Conservation (phyloP, 2,113 vertebrate species). For the Rhea americana region DNA sequence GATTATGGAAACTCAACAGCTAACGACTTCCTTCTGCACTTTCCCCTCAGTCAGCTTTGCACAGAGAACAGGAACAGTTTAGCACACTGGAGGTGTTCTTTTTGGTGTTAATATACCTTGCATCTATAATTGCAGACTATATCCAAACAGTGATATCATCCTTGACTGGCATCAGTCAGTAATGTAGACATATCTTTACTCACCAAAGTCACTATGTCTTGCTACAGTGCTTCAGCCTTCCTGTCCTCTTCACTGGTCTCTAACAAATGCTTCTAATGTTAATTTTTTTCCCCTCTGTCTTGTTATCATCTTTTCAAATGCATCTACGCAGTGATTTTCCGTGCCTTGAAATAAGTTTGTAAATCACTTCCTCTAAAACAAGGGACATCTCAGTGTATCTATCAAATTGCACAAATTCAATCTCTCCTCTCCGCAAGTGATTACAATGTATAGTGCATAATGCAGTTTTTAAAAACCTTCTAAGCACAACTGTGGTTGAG, state of each 20-base stretch:
- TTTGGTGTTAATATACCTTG: background rate
- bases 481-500: background rate
- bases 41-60: background rate
- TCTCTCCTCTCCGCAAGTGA: background rate
- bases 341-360: background rate
- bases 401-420: background rate
- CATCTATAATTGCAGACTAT: background rate
- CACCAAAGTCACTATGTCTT: background rate
- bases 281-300: background rate
- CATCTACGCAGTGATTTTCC: background rate
- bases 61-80: background rate
- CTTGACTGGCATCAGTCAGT: background rate
- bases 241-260: background rate
- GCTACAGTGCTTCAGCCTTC: background rate
- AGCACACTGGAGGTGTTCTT: background rate
- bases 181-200: background rate
- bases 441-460: background rate
- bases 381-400: background rate
- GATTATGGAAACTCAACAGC: background rate
- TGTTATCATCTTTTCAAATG: background rate
- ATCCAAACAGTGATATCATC: fast-evolving
- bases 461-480: background rate
- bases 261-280: background rate
- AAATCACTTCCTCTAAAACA: background rate
- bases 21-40: background rate